phyloP scores from a whole-genome alignment of 2,113 vertebrate genomes.

The Thunnus maccoyii region DNA sequence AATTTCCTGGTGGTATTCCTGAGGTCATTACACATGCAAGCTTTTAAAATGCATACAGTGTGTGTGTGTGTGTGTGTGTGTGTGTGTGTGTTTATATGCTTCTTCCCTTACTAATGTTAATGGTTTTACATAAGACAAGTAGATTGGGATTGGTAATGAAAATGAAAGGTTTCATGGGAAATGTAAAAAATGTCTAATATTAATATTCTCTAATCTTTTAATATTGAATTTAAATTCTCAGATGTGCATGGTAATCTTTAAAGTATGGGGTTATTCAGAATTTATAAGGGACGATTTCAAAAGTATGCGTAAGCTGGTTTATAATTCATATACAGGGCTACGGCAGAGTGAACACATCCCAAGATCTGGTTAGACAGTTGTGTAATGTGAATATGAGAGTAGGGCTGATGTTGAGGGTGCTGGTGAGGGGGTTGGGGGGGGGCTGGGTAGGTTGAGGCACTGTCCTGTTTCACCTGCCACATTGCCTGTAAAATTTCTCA shows the following conservation, averaged over 20 bases:
- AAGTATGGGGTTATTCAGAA: too few relatives aligned
- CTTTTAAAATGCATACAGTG: conserved; percentile 46
- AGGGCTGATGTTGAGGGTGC: conserved; percentile 36
- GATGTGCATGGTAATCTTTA: too few relatives aligned
- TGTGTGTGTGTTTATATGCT: conserved; percentile 19
- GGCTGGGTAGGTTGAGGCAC: neutral
- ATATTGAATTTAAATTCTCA: too few relatives aligned
- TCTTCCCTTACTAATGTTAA: conserved; percentile 11
- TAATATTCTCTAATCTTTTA: too few relatives aligned
- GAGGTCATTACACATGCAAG: conserved; percentile 53
- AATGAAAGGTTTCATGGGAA: conserved; percentile 2
- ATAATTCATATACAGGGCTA: conserved; percentile 74
- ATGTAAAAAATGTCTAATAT: too few relatives aligned
- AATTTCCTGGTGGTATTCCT: conserved; percentile 53
- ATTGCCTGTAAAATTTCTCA: conserved; percentile 40
- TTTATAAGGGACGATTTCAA: conserved; percentile 31
- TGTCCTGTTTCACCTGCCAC: conserved; percentile 41
- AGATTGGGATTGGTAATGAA: conserved; percentile 1
- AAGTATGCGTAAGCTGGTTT: conserved; percentile 57
- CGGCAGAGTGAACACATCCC: conserved; percentile 71
- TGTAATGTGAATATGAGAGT: conserved; percentile 72
- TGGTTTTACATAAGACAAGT: conserved; percentile 42
- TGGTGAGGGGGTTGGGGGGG: neutral
- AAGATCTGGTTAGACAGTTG: conserved; percentile 72
- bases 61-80: conserved; percentile 9